Evolutionary conservation across 1,140 invertebrate species (phyloP), one percentile per base, ranked within the genome.

Genomic region (Heliconius nattereri): DNA sequence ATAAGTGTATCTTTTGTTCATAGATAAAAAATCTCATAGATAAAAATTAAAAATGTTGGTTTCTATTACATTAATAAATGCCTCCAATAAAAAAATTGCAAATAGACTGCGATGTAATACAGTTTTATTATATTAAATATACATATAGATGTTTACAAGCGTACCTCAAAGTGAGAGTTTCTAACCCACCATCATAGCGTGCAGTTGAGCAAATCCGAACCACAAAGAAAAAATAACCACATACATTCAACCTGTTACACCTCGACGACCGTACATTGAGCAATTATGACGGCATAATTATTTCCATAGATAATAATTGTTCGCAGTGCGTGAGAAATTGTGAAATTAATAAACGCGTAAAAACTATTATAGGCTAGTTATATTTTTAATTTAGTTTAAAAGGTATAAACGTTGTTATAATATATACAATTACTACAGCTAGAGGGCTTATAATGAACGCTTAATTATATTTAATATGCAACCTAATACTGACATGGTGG

Each of bases 291-390:
- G 60, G 23, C 11, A 66, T 66, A 11, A 29, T 29, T 29, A 66
- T 13, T 66, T 66, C 23, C 29, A 66, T 29, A 66, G n/a, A 26
- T 26, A 29, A 57, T 57, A 29, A 57, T 57, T 57, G 60, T 26
- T 26, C 9, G 11, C 3, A 13, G 60, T 78, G 78, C 78, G 78
- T 78, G 78, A 78, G 20, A 75, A 45, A 78, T 78, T 78, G 72
- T 73, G 23, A 75, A 78, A 74, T 70, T 73, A 35, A 78, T 70
- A 49, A 49, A 74, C 35, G 76, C 32, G 23, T 78, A 37, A 60
- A 78, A 45, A 13, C 40, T 40, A 16, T 20, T 37, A 35, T 73
- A 52, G 23, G 29, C 37, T 13, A 70, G 57, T 40, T 78, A 49
- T 57, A 45, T 71, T 74, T 66, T 29, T 13, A 66, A 66, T 66